phyloP scores from a whole-genome alignment of 2,797 vertebrate genomes.

The Choloepus didactylus region DNA sequence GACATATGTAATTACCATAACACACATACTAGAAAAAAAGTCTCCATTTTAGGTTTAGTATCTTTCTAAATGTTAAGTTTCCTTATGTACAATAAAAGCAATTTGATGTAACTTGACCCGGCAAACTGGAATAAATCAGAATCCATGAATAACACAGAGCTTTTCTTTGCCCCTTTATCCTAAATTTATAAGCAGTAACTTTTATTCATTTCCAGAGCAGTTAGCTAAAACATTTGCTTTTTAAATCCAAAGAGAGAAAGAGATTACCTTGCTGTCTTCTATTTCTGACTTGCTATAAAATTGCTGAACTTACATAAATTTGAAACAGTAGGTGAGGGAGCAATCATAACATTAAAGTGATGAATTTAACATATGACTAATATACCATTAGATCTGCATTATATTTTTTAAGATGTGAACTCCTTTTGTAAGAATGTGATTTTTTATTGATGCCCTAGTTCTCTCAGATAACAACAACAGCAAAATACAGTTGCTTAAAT shows the following conservation, averaged over 20 bases:
- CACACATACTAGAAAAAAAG: not conserved
- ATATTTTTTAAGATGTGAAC: constrained; percentile 41
- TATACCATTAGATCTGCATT: not conserved
- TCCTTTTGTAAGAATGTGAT: not conserved
- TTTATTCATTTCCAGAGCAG: not conserved
- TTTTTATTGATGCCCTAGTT: not conserved
- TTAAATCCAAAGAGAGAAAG: constrained; percentile 19
- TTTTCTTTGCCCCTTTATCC: not conserved
- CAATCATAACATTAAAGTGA: not conserved
- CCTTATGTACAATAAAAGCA: not conserved
- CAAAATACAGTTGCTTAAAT: not conserved
- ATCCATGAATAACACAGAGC: not conserved
- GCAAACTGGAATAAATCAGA: not conserved
- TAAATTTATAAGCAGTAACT: not conserved
- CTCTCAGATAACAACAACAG: not conserved
- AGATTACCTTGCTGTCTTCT: not conserved
- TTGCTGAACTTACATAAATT: not conserved
- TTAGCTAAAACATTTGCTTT: not conserved
- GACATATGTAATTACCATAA: not conserved
- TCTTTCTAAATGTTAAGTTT: not conserved
- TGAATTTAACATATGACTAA: not conserved
- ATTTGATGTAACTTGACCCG: not conserved
- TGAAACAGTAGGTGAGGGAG: not conserved
- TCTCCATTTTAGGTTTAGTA: not conserved
- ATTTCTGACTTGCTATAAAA: not conserved